Percentiles rank a stretch among this genome's conserved stretches.
phyloP scores from a whole-genome alignment of 2,113 vertebrate genomes.

The Plecturocebus donacophilus region DNA sequence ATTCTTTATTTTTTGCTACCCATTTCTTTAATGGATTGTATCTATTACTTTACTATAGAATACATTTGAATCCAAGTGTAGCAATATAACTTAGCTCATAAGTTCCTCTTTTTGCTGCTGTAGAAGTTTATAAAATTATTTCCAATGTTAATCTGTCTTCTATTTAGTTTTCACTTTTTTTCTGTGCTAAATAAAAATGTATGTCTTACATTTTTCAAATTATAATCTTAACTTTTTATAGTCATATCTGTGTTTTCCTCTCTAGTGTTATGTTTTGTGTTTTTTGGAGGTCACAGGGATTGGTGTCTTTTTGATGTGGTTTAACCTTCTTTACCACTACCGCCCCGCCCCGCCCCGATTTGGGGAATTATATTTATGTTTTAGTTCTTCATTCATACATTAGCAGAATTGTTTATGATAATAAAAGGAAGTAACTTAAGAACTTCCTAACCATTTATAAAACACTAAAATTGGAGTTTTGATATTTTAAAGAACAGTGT shows the following conservation, averaged over 20 bases:
- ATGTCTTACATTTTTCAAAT: constrained; percentile 34
- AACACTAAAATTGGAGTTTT: background rate
- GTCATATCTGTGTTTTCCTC: background rate
- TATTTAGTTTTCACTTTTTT: constrained; percentile 3
- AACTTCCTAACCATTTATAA: background rate
- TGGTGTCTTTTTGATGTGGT: background rate
- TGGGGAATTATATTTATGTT: background rate
- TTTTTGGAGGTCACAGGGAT: background rate
- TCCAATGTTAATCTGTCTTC: background rate
- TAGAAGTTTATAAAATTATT: background rate
- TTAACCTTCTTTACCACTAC: background rate
- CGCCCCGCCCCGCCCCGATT: background rate
- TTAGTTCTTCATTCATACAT: background rate
- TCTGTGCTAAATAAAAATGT: background rate
- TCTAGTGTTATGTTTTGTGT: background rate
- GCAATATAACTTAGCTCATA: background rate
- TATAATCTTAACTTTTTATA: background rate
- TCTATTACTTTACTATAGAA: background rate
- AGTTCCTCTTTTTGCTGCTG: background rate
- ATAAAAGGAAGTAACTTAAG: background rate
- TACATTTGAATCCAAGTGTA: background rate
- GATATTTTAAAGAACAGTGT: background rate
- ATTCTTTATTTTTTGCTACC: constrained; percentile 2
- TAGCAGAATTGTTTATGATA: background rate
- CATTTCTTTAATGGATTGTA: background rate